phyloP scores from a whole-genome alignment of 2,888 invertebrate genomes.

The Bibio marci region DNA sequence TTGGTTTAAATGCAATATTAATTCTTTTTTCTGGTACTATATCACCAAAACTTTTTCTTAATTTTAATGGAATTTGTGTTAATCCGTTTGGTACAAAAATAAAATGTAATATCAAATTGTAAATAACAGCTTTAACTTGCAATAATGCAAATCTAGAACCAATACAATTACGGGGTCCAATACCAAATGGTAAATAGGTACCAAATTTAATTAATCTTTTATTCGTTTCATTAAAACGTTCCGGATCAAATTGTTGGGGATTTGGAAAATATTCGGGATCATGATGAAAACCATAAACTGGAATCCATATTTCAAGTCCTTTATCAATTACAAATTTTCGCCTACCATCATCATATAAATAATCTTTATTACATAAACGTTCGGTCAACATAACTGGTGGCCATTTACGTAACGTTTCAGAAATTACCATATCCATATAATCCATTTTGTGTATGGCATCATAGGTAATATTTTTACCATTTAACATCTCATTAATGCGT shows the following conservation, averaged over 20 bases:
- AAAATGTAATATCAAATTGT: conserved; percentile 6
- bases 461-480: conserved; percentile 31
- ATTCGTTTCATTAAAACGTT: conserved; percentile 39
- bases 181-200: conserved; percentile 36
- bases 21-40: neutral
- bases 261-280: conserved; percentile 35
- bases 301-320: conserved; percentile 21
- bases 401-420: conserved; percentile 34
- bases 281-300: conserved; percentile 30
- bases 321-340: conserved; percentile 14
- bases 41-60: neutral
- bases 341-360: conserved; percentile 19
- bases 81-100: conserved; percentile 2
- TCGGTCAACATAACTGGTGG: conserved; percentile 29
- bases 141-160: conserved; percentile 21
- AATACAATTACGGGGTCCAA: conserved; percentile 44
- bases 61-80: conserved; percentile 7
- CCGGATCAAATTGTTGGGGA: conserved; percentile 38
- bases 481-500: conserved; percentile 21
- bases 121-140: conserved; percentile 7
- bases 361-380: conserved; percentile 33
- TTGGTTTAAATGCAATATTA: neutral
- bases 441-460: conserved; percentile 35
- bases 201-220: conserved; percentile 31
- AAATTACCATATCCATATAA: conserved; percentile 43